Percentiles rank a stretch among this genome's conserved stretches.
Conservation (phyloP, 2,797 vertebrate genomes). For the Garrulus glandarius region DNA sequence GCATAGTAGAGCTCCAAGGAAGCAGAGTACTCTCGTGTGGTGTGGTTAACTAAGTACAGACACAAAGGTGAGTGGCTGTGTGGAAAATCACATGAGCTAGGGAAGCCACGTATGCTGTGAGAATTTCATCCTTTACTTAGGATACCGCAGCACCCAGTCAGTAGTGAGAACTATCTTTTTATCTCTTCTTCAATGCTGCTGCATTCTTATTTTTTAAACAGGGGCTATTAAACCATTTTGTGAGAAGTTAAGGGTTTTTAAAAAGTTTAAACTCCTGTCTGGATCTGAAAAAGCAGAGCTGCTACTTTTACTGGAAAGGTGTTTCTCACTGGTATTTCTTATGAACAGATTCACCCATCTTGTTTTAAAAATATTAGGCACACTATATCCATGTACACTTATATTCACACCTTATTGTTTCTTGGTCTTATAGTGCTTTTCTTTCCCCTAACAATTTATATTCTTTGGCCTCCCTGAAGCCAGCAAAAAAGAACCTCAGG, state of each 20-base stretch:
- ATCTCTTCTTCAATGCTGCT: background rate
- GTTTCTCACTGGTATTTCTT: background rate
- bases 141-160: background rate
- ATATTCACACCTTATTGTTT: background rate
- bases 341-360: accelerated
- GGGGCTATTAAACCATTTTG: background rate
- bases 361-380: background rate
- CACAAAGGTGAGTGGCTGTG: background rate
- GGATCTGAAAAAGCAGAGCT: background rate
- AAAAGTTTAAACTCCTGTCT: background rate
- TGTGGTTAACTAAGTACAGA: background rate
- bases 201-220: background rate
- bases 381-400: background rate
- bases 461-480: background rate
- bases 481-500: background rate
- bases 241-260: background rate
- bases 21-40: background rate
- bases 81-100: background rate
- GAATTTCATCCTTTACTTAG: background rate
- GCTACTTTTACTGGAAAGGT: background rate
- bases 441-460: background rate
- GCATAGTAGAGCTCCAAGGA: background rate
- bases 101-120: background rate
- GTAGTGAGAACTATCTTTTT: background rate
- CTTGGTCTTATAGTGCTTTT: background rate